phyloP scores from a whole-genome alignment of 2,797 vertebrate genomes.

The Hapalemur alaotrensis region DNA sequence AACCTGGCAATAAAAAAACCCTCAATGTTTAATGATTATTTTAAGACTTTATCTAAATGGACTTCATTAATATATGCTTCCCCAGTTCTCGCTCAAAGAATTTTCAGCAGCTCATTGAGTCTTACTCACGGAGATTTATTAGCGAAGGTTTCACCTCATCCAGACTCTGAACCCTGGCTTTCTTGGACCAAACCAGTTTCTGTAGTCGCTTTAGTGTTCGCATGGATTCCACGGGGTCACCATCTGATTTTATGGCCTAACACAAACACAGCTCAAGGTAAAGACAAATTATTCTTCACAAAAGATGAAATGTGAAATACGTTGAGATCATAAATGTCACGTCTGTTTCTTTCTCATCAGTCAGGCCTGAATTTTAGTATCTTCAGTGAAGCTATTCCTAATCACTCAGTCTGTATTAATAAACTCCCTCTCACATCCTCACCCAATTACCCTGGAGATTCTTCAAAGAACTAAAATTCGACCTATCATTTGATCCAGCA shows the following conservation, averaged over 20 bases:
- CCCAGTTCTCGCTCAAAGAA: background rate
- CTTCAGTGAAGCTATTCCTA: background rate
- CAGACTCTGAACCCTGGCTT: conserved; percentile 67
- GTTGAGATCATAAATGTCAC: background rate
- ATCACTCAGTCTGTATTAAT: background rate
- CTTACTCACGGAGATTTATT: conserved; percentile 82
- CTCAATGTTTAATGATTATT: background rate
- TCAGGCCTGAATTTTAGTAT: background rate
- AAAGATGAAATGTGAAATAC: conserved; percentile 30
- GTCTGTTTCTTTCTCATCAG: background rate
- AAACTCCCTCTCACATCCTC: background rate
- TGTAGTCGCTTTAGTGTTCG: conserved; percentile 89
- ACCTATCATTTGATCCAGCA: too few species aligned
- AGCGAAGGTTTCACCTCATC: conserved; percentile 82
- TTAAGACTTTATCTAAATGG: conserved; percentile 27
- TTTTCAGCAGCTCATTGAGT: background rate
- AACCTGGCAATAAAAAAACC: background rate
- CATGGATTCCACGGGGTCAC: conserved; percentile 77
- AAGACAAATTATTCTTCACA: conserved; percentile 49
- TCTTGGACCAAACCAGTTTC: conserved; percentile 88
- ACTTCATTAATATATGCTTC: background rate
- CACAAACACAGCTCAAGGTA: conserved; percentile 52
- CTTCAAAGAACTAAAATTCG: too few species aligned
- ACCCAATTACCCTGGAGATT: background rate
- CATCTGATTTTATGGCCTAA: conserved; percentile 82